These are phyloP conservation scores for Caenorhabditis imperialis DNA, from an alignment of 2,888 invertebrate genomes.

Conservation along the genomic window DNA sequence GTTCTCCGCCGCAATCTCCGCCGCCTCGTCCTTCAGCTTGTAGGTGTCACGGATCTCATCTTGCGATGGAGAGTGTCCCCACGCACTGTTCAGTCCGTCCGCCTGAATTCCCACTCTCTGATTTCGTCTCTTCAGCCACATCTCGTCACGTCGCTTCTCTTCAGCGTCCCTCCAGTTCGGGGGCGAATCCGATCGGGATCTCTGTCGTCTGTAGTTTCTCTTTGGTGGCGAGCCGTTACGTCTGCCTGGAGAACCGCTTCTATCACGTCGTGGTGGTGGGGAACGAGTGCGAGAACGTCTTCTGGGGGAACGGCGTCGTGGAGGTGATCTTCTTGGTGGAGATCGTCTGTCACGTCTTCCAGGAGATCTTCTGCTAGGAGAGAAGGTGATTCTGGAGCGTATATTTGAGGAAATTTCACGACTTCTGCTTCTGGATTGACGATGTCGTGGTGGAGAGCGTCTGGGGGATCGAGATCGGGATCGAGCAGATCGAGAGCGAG, in stretches of 20 bases:
- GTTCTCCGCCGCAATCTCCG: slow-evolving; percentile 65
- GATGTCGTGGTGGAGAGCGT: slow-evolving; percentile 8
- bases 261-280: slow-evolving; percentile 10
- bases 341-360: not conserved
- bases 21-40: slow-evolving; percentile 58
- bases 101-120: slow-evolving; percentile 54
- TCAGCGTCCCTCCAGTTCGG: slow-evolving; percentile 30
- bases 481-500: too few species aligned
- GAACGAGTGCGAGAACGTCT: slow-evolving; percentile 20
- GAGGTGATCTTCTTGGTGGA: slow-evolving; percentile 2
- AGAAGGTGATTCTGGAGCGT: not conserved
- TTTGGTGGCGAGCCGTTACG: slow-evolving; percentile 9
- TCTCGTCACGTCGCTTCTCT: slow-evolving; percentile 33
- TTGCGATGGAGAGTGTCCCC: slow-evolving; percentile 67
- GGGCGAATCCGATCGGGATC: slow-evolving; percentile 20
- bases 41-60: slow-evolving; percentile 62
- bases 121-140: slow-evolving; percentile 52
- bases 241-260: slow-evolving; percentile 14
- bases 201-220: slow-evolving; percentile 32
- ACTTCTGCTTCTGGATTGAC: slow-evolving; percentile 1
- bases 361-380: slow-evolving; percentile 4
- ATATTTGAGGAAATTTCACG: too few species aligned
- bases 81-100: slow-evolving; percentile 49
- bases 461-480: too few species aligned
- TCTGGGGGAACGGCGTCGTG: slow-evolving; percentile 17